Conservation (phyloP, 2,113 vertebrate species). For the Dendropsophus ebraccatus region DNA sequence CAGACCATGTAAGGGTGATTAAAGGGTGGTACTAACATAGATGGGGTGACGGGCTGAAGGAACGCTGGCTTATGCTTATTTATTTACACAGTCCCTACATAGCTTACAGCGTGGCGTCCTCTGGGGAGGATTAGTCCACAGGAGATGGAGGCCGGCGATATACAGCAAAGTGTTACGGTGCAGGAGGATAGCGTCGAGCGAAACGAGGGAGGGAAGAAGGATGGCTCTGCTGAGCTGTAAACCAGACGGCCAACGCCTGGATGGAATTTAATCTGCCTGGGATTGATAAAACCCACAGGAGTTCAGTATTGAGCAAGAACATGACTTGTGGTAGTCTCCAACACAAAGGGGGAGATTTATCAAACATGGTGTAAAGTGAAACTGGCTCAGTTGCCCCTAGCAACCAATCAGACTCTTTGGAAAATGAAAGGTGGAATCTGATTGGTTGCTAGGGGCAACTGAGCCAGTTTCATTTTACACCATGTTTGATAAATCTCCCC, state of each 20-base stretch:
- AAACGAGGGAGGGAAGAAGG: not conserved
- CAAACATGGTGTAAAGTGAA: too few species aligned
- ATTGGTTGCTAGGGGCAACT: too few species aligned
- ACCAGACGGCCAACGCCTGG: not conserved
- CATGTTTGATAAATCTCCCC: too few species aligned
- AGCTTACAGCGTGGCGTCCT: slow-evolving; percentile 8
- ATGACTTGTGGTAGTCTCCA: too few species aligned
- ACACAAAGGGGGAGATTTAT: too few species aligned
- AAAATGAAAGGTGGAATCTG: too few species aligned
- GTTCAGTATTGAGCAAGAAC: not conserved
- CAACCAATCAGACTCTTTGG: too few species aligned
- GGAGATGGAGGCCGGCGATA: not conserved
- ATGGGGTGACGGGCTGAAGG: not conserved
- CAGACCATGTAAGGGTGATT: not conserved
- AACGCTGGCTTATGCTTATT: slow-evolving; percentile 8
- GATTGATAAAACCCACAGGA: not conserved
- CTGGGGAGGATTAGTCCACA: slow-evolving; percentile 30
- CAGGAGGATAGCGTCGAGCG: not conserved
- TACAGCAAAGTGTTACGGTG: not conserved
- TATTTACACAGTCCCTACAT: slow-evolving; percentile 32
- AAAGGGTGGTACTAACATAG: not conserved
- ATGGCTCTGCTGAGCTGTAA: not conserved
- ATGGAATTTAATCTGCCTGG: not conserved
- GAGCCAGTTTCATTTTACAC: too few species aligned
- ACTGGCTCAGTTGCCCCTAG: too few species aligned